These are phyloP conservation scores for Nomia melanderi DNA, from an alignment of 1,140 invertebrate species.

Conservation along the genomic window DNA sequence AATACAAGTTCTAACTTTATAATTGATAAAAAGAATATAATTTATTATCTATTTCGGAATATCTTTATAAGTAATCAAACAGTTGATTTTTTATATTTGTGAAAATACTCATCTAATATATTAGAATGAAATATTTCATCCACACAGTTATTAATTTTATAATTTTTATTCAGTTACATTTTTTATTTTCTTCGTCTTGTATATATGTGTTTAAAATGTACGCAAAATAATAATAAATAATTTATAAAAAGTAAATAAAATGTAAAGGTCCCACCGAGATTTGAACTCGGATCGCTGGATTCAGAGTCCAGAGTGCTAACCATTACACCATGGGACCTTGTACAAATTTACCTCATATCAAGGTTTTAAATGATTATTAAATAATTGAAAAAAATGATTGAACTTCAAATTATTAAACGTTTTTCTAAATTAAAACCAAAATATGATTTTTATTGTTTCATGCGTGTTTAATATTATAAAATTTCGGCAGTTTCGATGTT, in stretches of 20 bases:
- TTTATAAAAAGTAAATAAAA: constrained; percentile 12
- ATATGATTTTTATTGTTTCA: background rate
- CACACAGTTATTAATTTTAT: background rate
- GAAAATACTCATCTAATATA: background rate
- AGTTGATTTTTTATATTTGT: background rate
- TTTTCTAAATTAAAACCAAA: background rate
- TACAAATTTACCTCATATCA: background rate
- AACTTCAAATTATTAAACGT: background rate
- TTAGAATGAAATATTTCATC: background rate
- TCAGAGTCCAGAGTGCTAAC: constrained; percentile 89
- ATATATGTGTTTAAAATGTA: background rate
- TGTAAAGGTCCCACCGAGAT: constrained; percentile 80
- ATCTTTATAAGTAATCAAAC: background rate
- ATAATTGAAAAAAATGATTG: background rate
- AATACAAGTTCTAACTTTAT: background rate
- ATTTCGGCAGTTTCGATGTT: background rate
- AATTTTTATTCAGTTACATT: too few relatives aligned
- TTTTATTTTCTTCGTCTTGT: background rate
- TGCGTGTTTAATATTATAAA: background rate
- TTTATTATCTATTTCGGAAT: background rate
- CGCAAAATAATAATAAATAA: background rate
- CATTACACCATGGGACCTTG: constrained; percentile 79
- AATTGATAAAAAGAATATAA: background rate
- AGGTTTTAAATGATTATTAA: fast-evolving
- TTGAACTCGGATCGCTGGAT: constrained; percentile 87